Conservation (phyloP, 2,888 invertebrate genomes). For the Phortica okadai region DNA sequence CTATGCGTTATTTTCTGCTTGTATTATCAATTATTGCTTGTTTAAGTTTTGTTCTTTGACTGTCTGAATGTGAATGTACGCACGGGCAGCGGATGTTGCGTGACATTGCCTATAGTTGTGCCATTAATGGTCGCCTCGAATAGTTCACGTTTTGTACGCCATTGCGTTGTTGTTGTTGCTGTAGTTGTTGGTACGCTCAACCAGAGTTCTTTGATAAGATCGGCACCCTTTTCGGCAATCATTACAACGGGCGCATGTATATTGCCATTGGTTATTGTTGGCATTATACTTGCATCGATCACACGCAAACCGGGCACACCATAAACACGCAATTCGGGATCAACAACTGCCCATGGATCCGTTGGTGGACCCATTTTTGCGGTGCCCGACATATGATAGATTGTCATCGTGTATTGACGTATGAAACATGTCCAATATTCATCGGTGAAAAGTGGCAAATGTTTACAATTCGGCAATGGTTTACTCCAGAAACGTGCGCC, state of each 20-base stretch:
- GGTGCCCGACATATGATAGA: conserved; percentile 90
- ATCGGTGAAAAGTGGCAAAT: conserved; percentile 85
- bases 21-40: neutral
- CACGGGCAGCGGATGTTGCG: conserved; percentile 45
- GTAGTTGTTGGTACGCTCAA: conserved; percentile 57
- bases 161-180: conserved; percentile 41
- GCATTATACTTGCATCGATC: conserved; percentile 93
- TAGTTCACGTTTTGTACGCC: conserved; percentile 43
- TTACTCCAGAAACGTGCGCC: conserved; percentile 86
- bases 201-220: conserved; percentile 87
- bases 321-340: conserved; percentile 85
- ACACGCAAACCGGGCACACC: conserved; percentile 88
- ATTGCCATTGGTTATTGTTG: conserved; percentile 89
- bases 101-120: conserved; percentile 39
- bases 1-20: too few relatives aligned
- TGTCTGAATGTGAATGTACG: neutral
- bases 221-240: conserved; percentile 92
- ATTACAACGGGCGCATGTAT: conserved; percentile 92
- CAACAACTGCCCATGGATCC: conserved; percentile 89
- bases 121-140: neutral
- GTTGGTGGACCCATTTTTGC: conserved; percentile 88
- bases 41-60: neutral
- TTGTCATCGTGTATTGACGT: conserved; percentile 90
- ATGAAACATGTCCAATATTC: conserved; percentile 92
- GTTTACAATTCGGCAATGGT: conserved; percentile 89